Conservation (phyloP, 2,888 invertebrate genomes). For the Lingula anatina region DNA sequence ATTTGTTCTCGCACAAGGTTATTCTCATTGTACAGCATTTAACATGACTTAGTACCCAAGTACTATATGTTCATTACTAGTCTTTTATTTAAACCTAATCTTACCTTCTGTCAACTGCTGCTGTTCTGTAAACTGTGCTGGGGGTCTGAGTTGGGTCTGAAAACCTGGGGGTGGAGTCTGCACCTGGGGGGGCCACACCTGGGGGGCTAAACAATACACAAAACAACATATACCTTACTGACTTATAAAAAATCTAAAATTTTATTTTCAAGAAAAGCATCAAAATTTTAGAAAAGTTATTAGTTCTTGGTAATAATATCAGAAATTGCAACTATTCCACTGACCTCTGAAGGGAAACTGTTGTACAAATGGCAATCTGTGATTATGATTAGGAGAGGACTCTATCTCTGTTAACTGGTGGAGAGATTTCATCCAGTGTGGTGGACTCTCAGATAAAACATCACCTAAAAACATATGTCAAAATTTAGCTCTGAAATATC, state of each 20-base stretch:
- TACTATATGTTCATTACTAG: too few species aligned
- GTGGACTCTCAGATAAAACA: conserved; percentile 42
- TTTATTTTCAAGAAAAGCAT: too few species aligned
- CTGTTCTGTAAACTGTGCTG: conserved; percentile 34
- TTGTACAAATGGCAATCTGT: conserved; percentile 40
- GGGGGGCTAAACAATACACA: conserved; percentile 16
- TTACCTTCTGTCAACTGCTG: conserved; percentile 39
- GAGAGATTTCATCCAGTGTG: conserved; percentile 54
- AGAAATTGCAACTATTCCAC: neutral
- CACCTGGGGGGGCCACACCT: conserved; percentile 38
- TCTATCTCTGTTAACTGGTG: conserved; percentile 52
- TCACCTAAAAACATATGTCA: conserved; percentile 16
- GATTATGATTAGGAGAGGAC: conserved; percentile 22
- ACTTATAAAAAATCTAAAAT: too few species aligned
- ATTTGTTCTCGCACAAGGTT: too few species aligned
- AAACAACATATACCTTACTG: neutral
- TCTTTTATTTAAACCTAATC: too few species aligned
- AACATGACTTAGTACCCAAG: too few species aligned
- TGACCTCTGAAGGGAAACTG: conserved; percentile 38
- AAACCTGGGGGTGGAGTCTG: conserved; percentile 48
- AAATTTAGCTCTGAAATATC: too few species aligned
- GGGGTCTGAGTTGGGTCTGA: conserved; percentile 35
- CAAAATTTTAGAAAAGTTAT: neutral
- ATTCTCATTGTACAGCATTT: too few species aligned
- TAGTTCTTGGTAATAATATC: neutral